Percentiles rank a stretch among this genome's conserved stretches.
phyloP scores from a whole-genome alignment of 2,888 invertebrate genomes.

The Erebia ligea region DNA sequence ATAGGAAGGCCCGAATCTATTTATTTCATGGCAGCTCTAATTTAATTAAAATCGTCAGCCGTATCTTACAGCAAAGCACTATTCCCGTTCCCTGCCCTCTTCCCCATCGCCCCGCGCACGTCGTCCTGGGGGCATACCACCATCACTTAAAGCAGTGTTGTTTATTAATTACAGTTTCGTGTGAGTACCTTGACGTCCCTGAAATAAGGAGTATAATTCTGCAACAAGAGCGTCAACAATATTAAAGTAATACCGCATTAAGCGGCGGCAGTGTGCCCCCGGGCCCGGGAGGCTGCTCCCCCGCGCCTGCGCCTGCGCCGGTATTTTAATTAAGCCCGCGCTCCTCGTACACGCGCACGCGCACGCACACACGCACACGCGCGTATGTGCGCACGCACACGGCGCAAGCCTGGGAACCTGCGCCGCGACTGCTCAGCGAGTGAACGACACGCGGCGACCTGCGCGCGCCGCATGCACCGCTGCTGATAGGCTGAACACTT shows the following conservation, averaged over 20 bases:
- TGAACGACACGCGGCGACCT: conserved; percentile 1
- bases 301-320: conserved; percentile 42
- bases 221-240: too few species aligned
- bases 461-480: background rate
- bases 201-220: too few species aligned
- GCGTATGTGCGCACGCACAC: background rate
- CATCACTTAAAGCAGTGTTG: too few species aligned
- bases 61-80: conserved; percentile 35
- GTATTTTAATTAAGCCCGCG: conserved; percentile 59
- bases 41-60: conserved; percentile 50
- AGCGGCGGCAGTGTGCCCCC: too few species aligned
- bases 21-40: conserved; percentile 36
- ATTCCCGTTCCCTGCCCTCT: conserved; percentile 33
- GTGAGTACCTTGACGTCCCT: too few species aligned
- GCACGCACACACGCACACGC: conserved; percentile 2
- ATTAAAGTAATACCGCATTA: too few species aligned
- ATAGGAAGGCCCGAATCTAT: conserved; percentile 14
- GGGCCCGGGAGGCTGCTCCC: conserved; percentile 5
- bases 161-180: too few species aligned
- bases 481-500: background rate
- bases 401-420: conserved; percentile 7
- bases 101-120: conserved; percentile 30
- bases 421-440: background rate
- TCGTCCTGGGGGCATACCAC: background rate
- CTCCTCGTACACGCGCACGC: conserved; percentile 21